phyloP scores from a whole-genome alignment of 2,113 vertebrate genomes.

The Cyprinodon tularosa region DNA sequence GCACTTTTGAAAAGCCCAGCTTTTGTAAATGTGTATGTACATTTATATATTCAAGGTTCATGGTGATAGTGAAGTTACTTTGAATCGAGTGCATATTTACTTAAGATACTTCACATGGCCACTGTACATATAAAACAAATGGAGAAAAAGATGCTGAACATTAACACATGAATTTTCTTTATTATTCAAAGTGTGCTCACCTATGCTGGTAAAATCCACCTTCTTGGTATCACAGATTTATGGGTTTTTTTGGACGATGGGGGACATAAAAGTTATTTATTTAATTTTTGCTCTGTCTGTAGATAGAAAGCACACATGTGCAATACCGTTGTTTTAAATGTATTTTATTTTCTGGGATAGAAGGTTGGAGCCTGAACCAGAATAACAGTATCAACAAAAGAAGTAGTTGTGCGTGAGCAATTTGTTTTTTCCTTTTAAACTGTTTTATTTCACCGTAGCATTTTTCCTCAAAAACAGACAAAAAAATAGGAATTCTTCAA shows the following conservation, averaged over 20 bases:
- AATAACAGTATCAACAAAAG: slow-evolving; percentile 1
- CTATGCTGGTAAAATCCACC: slow-evolving; percentile 36
- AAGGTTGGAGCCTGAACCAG: slow-evolving; percentile 49
- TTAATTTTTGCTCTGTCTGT: slow-evolving; percentile 41
- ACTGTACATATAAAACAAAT: slow-evolving; percentile 64
- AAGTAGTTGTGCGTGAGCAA: background rate
- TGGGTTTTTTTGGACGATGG: slow-evolving; percentile 28
- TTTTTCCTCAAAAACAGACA: background rate
- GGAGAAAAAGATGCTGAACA: slow-evolving; percentile 34
- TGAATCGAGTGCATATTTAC: slow-evolving; percentile 56
- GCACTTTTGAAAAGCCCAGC: slow-evolving; percentile 77
- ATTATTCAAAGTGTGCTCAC: slow-evolving; percentile 53
- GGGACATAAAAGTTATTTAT: slow-evolving; percentile 28
- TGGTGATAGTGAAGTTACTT: slow-evolving; percentile 68
- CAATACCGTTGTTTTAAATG: slow-evolving; percentile 53
- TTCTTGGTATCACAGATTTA: slow-evolving; percentile 42
- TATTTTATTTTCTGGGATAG: slow-evolving; percentile 52
- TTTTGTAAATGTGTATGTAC: slow-evolving; percentile 80
- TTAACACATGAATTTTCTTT: slow-evolving; percentile 49
- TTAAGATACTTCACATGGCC: slow-evolving; percentile 54
- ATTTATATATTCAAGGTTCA: slow-evolving; percentile 74
- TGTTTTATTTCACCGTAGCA: background rate
- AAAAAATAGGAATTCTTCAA: background rate
- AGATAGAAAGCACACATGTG: slow-evolving; percentile 71
- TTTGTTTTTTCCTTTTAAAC: background rate